Percentiles rank a stretch among this genome's conserved stretches.
Conservation (phyloP, 1,140 invertebrate genomes). For the Zaprionus africanus region DNA sequence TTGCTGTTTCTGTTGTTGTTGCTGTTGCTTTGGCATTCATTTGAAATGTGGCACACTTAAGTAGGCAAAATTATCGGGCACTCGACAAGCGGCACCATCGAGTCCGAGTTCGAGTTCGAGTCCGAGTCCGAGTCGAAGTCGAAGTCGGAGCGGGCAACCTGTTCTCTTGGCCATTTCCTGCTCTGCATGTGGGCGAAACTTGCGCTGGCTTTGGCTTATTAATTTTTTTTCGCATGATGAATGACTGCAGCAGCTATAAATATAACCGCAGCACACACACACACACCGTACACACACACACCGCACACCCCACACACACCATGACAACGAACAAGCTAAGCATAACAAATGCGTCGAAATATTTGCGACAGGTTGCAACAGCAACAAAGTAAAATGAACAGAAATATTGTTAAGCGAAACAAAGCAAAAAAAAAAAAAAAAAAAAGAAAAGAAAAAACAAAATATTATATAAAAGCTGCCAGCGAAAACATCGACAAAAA, state of each 20-base stretch:
- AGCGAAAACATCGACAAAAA: conserved; percentile 58
- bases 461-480: conserved; percentile 73
- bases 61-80: conserved; percentile 33
- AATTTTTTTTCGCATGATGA: conserved; percentile 61
- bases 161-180: conserved; percentile 67
- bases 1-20: neutral
- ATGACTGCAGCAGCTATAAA: conserved; percentile 80
- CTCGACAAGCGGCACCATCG: conserved; percentile 13
- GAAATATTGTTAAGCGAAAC: conserved; percentile 29
- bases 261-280: conserved; percentile 46
- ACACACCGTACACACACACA: conserved; percentile 26
- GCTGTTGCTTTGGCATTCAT: conserved; percentile 10
- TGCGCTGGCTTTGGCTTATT: conserved; percentile 48
- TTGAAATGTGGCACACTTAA: conserved; percentile 34
- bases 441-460: conserved; percentile 8
- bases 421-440: conserved; percentile 5
- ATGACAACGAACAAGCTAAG: conserved; percentile 78
- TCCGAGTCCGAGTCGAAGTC: neutral
- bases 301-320: conserved; percentile 50
- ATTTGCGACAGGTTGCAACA: conserved; percentile 79
- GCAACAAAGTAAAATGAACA: conserved; percentile 40
- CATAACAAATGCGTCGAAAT: conserved; percentile 83
- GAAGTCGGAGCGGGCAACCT: conserved; percentile 22
- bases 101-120: neutral
- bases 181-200: conserved; percentile 69